Conservation (phyloP, 2,113 vertebrate species). For the Madoqua kirkii region DNA sequence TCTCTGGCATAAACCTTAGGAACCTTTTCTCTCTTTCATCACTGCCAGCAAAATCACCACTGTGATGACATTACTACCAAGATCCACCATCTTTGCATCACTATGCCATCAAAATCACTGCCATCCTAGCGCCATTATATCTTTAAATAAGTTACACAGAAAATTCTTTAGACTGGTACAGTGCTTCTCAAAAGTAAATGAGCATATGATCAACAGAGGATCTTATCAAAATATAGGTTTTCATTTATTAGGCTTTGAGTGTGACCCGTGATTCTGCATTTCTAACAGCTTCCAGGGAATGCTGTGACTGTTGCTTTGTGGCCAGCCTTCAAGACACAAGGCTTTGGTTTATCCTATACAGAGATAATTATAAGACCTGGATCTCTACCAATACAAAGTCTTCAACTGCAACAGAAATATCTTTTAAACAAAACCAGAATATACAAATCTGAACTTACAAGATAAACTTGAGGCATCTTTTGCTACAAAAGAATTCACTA, state of each 20-base stretch:
- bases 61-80: accelerated
- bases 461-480: background rate
- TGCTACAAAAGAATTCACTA: background rate
- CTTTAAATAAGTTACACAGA: background rate
- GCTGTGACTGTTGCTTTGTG: background rate
- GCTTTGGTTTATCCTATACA: background rate
- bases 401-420: background rate
- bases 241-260: background rate
- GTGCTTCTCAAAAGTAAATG: background rate
- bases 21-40: background rate
- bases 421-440: background rate
- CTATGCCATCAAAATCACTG: no score
- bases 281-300: background rate
- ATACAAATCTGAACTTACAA: background rate
- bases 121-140: accelerated
- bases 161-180: background rate
- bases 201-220: background rate
- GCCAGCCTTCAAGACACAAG: background rate
- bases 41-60: background rate
- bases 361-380: background rate
- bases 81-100: accelerated
- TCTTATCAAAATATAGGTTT: background rate
- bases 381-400: background rate
- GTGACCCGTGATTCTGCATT: background rate
- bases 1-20: background rate